Conservation (phyloP, 2,888 invertebrate genomes). For the Cacoxenus indagator region DNA sequence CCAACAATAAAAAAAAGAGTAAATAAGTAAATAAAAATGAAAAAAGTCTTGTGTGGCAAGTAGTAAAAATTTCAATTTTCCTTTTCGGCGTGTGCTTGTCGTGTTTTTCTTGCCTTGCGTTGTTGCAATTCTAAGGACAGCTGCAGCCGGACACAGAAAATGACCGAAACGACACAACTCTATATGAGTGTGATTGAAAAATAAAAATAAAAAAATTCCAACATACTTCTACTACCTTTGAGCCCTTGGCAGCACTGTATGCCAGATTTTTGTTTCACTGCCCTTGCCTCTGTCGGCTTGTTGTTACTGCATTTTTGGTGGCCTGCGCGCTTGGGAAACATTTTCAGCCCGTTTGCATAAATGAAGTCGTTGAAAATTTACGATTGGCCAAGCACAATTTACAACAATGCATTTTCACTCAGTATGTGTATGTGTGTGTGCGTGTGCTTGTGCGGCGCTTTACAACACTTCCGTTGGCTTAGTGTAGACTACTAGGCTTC, state of each 20-base stretch:
- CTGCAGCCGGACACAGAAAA: conserved; percentile 4
- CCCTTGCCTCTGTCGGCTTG: conserved; percentile 12
- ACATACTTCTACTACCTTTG: neutral
- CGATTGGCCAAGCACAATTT: conserved; percentile 53
- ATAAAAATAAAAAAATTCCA: neutral
- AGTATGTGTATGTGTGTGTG: neutral
- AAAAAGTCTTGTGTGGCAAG: neutral
- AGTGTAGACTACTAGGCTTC: too few relatives aligned
- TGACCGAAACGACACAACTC: conserved; percentile 7
- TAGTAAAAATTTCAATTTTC: conserved; percentile 21
- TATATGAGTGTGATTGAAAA: neutral
- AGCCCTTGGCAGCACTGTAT: neutral
- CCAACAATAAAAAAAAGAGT: neutral
- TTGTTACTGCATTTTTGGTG: conserved; percentile 21
- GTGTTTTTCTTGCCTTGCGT: neutral
- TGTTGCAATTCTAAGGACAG: neutral
- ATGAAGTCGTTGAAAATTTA: conserved; percentile 58
- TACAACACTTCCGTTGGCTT: conserved; percentile 8
- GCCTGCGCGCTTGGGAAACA: conserved; percentile 21
- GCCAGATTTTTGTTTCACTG: neutral
- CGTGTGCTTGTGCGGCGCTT: neutral
- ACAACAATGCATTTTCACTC: conserved; percentile 46
- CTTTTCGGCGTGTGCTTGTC: neutral
- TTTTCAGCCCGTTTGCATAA: conserved; percentile 49
- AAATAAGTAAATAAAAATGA: too few relatives aligned